Percentiles rank a stretch among this genome's conserved stretches.
phyloP scores from a whole-genome alignment of 2,888 invertebrate species.

The Brachyptera putata region DNA sequence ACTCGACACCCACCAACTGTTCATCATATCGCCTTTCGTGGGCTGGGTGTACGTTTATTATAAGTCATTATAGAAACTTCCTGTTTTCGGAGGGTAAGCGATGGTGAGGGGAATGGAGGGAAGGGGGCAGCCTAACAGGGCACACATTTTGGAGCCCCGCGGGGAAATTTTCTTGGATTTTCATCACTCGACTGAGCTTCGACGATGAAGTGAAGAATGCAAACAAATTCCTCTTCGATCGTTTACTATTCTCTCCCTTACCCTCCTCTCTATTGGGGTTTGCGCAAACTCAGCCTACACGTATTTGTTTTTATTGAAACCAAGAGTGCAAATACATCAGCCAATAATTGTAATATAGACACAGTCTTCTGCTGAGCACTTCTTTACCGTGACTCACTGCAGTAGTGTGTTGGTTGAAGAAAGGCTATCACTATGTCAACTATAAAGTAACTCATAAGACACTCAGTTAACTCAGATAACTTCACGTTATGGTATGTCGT shows the following conservation, averaged over 20 bases:
- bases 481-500: too few relatives aligned
- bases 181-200: slow-evolving; percentile 6
- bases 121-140: too few relatives aligned
- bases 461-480: too few relatives aligned
- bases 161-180: slow-evolving; percentile 13
- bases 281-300: neutral
- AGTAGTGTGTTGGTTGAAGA: too few relatives aligned
- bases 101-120: neutral
- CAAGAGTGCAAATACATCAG: neutral
- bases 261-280: neutral
- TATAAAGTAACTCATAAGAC: too few relatives aligned
- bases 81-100: neutral
- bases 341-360: neutral
- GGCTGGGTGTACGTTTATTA: too few relatives aligned
- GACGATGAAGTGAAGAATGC: slow-evolving; percentile 27
- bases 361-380: neutral
- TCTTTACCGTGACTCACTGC: too few relatives aligned
- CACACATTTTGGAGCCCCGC: neutral
- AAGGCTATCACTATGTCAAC: too few relatives aligned
- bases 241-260: slow-evolving; percentile 5
- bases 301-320: neutral
- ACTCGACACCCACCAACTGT: too few relatives aligned
- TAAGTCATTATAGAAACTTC: neutral
- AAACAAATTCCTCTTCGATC: slow-evolving; percentile 31
- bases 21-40: too few relatives aligned